A percentile compares a stretch with the other conserved stretches of the same genome.
Evolutionary conservation across 2,113 vertebrate genomes (phyloP).

Genomic region (Nannobrachium achirus): DNA sequence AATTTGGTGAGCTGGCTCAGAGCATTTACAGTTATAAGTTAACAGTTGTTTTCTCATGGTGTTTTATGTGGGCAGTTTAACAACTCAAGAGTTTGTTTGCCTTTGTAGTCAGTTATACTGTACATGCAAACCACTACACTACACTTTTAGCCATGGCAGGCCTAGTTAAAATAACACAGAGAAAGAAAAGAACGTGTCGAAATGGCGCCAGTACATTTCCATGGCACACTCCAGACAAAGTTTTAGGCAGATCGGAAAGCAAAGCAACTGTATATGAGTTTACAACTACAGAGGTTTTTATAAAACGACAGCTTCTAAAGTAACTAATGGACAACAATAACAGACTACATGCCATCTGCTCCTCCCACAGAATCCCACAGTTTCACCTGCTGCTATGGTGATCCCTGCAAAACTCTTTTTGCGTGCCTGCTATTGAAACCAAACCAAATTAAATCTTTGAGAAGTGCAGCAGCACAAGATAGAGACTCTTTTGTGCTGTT

Average conservation of each 20-base stretch:
- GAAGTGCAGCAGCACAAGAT: slow-evolving; percentile 34
- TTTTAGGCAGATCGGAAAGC: slow-evolving; percentile 23
- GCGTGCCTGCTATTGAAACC: slow-evolving; percentile 44
- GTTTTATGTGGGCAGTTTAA: slow-evolving; percentile 28
- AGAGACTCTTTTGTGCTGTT: slow-evolving; percentile 68
- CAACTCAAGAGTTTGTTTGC: slow-evolving; percentile 24
- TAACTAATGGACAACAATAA: neutral
- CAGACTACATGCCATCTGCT: slow-evolving; percentile 17
- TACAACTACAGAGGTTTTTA: slow-evolving; percentile 7
- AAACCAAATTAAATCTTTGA: slow-evolving; percentile 59
- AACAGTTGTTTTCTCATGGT: slow-evolving; percentile 11
- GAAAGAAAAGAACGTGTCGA: slow-evolving; percentile 39
- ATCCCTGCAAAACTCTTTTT: slow-evolving; percentile 30
- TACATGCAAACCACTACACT: slow-evolving; percentile 27
- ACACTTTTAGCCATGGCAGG: slow-evolving; percentile 12
- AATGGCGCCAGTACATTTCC: slow-evolving; percentile 58
- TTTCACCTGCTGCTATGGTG: slow-evolving; percentile 64
- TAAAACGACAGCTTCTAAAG: too few species aligned
- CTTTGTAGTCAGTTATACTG: slow-evolving; percentile 36
- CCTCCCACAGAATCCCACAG: slow-evolving; percentile 17
- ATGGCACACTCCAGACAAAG: slow-evolving; percentile 29
- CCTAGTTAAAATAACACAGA: slow-evolving; percentile 23
- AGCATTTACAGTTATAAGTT: slow-evolving; percentile 39
- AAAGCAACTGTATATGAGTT: slow-evolving; percentile 47
- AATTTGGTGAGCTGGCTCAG: neutral